Conservation (phyloP, 2,113 vertebrate genomes). For the Elephas maximus region DNA sequence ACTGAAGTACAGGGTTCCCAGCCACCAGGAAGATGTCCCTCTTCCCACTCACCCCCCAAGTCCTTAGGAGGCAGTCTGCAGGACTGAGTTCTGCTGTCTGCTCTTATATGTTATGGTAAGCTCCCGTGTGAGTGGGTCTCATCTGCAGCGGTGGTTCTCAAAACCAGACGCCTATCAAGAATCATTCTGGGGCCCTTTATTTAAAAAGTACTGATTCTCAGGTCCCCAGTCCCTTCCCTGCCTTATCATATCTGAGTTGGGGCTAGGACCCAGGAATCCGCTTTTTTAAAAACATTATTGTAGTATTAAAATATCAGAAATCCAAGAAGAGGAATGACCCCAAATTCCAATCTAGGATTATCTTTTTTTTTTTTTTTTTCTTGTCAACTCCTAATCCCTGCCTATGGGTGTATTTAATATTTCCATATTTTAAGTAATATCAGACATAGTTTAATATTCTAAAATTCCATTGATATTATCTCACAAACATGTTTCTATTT, state of each 20-base stretch:
- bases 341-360: neutral
- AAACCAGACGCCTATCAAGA: neutral
- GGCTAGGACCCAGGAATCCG: neutral
- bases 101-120: too few species aligned
- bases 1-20: neutral
- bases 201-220: neutral
- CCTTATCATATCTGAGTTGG: neutral
- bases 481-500: neutral
- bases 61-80: neutral
- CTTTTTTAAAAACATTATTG: neutral
- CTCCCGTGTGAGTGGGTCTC: neutral
- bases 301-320: neutral
- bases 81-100: neutral
- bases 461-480: neutral
- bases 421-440: conserved; percentile 1
- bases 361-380: neutral
- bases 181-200: neutral
- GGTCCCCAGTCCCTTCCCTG: neutral
- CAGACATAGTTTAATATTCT: neutral
- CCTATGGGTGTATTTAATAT: neutral
- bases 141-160: neutral
- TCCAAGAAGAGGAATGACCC: neutral
- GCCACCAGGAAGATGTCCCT: neutral
- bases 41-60: neutral
- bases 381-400: neutral